These are phyloP conservation scores for Acrobeloides nanus DNA, from an alignment of 2,888 invertebrate genomes.

Conservation along the genomic window DNA sequence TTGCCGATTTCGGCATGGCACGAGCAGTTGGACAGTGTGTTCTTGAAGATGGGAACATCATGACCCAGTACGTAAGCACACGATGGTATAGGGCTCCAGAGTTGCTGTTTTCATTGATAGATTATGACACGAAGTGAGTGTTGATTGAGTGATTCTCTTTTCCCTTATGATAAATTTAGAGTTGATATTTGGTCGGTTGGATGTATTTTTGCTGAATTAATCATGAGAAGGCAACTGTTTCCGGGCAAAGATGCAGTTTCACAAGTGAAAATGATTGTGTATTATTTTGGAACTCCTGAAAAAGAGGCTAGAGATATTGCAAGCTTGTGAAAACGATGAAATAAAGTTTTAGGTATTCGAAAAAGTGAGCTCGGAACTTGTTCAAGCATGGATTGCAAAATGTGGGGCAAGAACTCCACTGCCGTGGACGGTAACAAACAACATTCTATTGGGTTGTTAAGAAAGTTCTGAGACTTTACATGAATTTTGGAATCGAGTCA, in stretches of 20 bases:
- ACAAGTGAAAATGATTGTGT: slow-evolving; percentile 57
- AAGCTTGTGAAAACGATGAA: neutral
- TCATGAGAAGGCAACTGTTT: slow-evolving; percentile 58
- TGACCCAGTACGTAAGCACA: slow-evolving; percentile 57
- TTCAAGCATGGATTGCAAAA: slow-evolving; percentile 52
- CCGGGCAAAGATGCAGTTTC: slow-evolving; percentile 49
- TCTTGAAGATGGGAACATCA: slow-evolving; percentile 22
- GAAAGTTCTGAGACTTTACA: too few species aligned
- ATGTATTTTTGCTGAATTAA: slow-evolving; percentile 59
- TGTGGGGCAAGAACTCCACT: slow-evolving; percentile 46
- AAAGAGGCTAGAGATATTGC: slow-evolving; percentile 34
- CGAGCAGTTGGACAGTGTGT: slow-evolving; percentile 35
- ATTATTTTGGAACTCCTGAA: slow-evolving; percentile 56
- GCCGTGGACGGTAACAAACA: too few species aligned
- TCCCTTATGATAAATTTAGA: slow-evolving; percentile 31
- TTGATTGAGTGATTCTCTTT: too few species aligned
- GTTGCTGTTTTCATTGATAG: slow-evolving; percentile 55
- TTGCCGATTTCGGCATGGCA: slow-evolving; percentile 59
- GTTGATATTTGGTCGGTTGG: slow-evolving; percentile 60
- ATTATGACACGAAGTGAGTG: slow-evolving; percentile 54
- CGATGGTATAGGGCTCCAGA: slow-evolving; percentile 57
- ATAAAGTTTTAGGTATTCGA: slow-evolving; percentile 37
- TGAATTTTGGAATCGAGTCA: too few species aligned
- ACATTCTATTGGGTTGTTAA: too few species aligned
- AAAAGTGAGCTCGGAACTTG: slow-evolving; percentile 53